phyloP scores from a whole-genome alignment of 2,797 vertebrate genomes.

The Sebastes elongatus region DNA sequence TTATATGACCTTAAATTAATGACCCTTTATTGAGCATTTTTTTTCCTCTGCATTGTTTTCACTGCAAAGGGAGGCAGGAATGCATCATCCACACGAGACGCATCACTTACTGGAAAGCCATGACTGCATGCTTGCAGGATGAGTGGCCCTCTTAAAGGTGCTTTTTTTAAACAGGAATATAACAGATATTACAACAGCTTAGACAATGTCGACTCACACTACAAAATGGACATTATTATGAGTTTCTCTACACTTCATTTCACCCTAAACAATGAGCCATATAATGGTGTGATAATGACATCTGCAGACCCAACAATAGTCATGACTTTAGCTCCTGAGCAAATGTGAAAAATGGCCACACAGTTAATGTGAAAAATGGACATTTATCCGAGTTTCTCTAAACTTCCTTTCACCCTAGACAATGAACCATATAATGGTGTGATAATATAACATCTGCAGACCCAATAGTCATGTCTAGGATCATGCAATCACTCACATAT shows the following conservation, averaged over 20 bases:
- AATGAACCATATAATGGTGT: neutral
- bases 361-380: neutral
- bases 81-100: conserved; percentile 48
- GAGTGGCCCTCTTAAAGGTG: conserved; percentile 31
- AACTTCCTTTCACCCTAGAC: neutral
- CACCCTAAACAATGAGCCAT: neutral
- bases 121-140: conserved; percentile 56
- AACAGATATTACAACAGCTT: neutral
- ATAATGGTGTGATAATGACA: conserved; percentile 37
- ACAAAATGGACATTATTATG: neutral
- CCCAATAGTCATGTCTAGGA: conserved; percentile 28
- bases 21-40: neutral
- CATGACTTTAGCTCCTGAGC: neutral
- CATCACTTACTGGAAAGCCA: conserved; percentile 63
- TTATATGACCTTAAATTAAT: neutral
- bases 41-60: conserved; percentile 24
- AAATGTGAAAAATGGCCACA: neutral
- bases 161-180: neutral
- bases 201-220: neutral
- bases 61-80: conserved; percentile 42
- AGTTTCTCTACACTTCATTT: conserved; percentile 4
- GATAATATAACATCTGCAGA: conserved; percentile 56
- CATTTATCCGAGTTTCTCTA: neutral
- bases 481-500: neutral
- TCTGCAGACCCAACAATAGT: conserved; percentile 23